Conservation (phyloP, 2,888 invertebrate genomes). For the Hirtodrosophila cameraria region DNA sequence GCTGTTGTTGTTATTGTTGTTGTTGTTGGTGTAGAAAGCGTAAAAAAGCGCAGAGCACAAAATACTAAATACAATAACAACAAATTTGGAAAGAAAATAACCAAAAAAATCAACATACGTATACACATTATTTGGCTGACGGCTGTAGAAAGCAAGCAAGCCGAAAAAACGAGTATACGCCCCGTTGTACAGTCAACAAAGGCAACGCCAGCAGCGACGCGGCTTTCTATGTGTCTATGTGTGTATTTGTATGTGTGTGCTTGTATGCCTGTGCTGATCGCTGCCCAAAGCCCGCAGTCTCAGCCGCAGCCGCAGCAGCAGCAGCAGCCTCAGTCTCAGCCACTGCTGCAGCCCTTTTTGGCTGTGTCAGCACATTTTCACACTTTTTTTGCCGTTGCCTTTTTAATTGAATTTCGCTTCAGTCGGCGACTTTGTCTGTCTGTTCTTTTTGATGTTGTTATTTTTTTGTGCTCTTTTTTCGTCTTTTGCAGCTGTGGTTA, state of each 20-base stretch:
- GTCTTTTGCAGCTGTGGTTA: constrained; percentile 66
- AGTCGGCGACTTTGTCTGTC: constrained; percentile 56
- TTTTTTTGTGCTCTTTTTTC: constrained; percentile 25
- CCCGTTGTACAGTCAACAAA: constrained; percentile 71
- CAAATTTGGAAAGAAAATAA: constrained; percentile 34
- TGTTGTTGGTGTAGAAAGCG: constrained; percentile 68
- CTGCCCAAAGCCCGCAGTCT: constrained; percentile 41
- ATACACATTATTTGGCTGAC: constrained; percentile 70
- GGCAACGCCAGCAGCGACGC: constrained; percentile 23
- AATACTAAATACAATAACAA: constrained; percentile 31
- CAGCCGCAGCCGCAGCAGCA: constrained; percentile 7
- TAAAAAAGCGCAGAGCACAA: constrained; percentile 51
- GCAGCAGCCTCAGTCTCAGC: constrained; percentile 13
- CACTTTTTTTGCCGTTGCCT: constrained; percentile 70
- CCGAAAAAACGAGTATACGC: constrained; percentile 78
- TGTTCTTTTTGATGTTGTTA: constrained; percentile 39
- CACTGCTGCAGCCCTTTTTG: constrained; percentile 46
- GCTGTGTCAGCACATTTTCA: constrained; percentile 70
- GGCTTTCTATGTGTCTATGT: constrained; percentile 7
- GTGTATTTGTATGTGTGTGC: constrained; percentile 12
- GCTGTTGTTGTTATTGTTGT: constrained; percentile 27
- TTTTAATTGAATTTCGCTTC: constrained; percentile 76
- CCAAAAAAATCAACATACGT: constrained; percentile 44
- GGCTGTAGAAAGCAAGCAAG: constrained; percentile 67
- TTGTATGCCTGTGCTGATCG: constrained; percentile 43